Evolutionary conservation across 2,113 vertebrate genomes (phyloP), one percentile per base, ranked within the genome.

Genomic region (Gallinago media): DNA sequence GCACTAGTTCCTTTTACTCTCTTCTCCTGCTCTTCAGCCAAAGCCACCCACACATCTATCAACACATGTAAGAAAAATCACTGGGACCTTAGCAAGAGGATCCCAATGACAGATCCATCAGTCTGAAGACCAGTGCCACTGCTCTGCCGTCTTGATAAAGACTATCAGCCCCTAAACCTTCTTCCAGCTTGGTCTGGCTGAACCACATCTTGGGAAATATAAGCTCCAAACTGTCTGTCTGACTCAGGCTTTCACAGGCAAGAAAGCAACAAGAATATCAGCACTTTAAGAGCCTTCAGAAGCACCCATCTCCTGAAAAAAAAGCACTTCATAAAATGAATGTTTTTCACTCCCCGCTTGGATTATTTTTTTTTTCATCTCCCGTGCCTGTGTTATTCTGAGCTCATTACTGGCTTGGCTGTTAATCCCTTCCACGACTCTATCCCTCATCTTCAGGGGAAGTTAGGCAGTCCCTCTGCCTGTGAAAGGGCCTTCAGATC

Each of bases 401-500:
- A 96, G 94, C 83, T 96, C 91, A 96, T 97, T 96, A 92, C 83
- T 92, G 86, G 34, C 73, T 95, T 94, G 95, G 38, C 65, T 91
- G 76, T 74, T 97, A 97, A 97, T 94, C 95, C 89, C 70, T 96
- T 95, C 91, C 56, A 50, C 1, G 2, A 84, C 86, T 96, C 80
- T 75, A 89, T 75, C 56, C 91, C 86, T 96, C 95, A 81, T 96
- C 96, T 95, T 96, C 93, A 95, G 96, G 95, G 89, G 67, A 80
- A 95, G 65, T 96, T 92, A 94, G 87, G 46, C 93, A 89, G 93
- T 91, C 73, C 61, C 84, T 95, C 63, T 91, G 93, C 81, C 73
- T 87, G 89, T 44, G 54, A 96, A 96, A 96, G 73, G 73, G 52
- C 95, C 93, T 95, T 96, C 84, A 96, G 95, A 97, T 97, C 83